Conservation (phyloP, 64 coral and sea anemone genomes). For the Platygyra sinensis region DNA sequence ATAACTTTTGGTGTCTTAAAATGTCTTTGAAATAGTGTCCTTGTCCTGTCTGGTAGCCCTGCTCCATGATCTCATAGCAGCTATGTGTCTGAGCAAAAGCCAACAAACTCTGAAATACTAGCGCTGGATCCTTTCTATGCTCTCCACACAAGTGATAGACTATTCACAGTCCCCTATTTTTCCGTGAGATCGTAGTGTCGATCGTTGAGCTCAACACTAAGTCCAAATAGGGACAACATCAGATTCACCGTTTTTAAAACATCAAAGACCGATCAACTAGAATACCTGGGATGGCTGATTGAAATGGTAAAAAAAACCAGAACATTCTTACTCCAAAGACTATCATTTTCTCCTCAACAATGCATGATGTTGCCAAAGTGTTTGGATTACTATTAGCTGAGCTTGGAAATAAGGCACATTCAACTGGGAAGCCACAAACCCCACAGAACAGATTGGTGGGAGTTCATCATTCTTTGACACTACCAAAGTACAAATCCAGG, state of each 20-base stretch:
- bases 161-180: too few relatives aligned
- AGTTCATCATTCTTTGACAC: constrained; percentile 49
- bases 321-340: not conserved
- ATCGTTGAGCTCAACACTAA: too few relatives aligned
- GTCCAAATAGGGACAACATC: constrained; percentile 30
- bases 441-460: constrained; percentile 45
- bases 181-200: too few relatives aligned
- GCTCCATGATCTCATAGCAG: too few relatives aligned
- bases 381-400: constrained; percentile 31
- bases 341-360: constrained; percentile 50
- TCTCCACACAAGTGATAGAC: too few relatives aligned
- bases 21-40: too few relatives aligned
- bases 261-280: constrained; percentile 1
- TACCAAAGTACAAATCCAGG: constrained; percentile 35
- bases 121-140: too few relatives aligned
- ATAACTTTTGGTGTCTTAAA: too few relatives aligned
- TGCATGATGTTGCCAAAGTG: constrained; percentile 46
- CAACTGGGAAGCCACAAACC: not conserved
- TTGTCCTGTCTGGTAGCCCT: too few relatives aligned
- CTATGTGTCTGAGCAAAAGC: too few relatives aligned
- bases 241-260: constrained; percentile 15
- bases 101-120: too few relatives aligned
- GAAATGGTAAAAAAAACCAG: constrained; percentile 44
- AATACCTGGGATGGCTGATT: constrained; percentile 26
- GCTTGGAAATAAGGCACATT: constrained; percentile 30